Base-by-base conservation (phyloP, 2,797 vertebrate species). In the Prionace glauca region DNA sequence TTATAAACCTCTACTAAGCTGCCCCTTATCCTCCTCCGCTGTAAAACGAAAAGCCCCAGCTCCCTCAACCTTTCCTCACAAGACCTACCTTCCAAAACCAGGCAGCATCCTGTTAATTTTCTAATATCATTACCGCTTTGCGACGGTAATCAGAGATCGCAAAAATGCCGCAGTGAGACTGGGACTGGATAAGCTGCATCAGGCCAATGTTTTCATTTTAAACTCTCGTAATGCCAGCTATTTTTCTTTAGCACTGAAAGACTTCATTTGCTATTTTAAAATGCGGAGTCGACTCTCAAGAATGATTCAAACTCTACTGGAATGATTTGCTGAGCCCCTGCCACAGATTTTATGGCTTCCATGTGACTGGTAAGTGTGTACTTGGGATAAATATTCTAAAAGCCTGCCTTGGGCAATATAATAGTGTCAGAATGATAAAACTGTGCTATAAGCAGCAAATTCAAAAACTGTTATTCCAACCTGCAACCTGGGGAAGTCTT, bases 341-440 rank as follows among this genome's bases (percentile, higher is more conserved):
- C 65, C 90, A 69, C n/a, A 41, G 22, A 41, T 92, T 45, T 92
- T 92, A 92, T 69, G 41, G 90, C 90, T 41, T 41, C 3, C 10
- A 18, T 92, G 20, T 41, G 9, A 92, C 18, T 67, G 36, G 45
- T 41, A 36, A 67, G 56, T 41, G 36, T 65, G 36, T 41, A 32
- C 69, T 67, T 69, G 14, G 67, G 69, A 92, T 92, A 92, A 69
- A 24, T 26, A 92, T 92, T 41, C 65, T 12, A 41, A 92, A 92
- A 45, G 10, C 65, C 20, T 92, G 90, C 65, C 90, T 41, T 69
- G 65, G n/a, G 65, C 90, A 69, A 69, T 92, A 41, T 92, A 14
- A 36, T 92, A 24, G 62, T 67, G 90, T 92, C 90, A 92, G 87
- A 69, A 69, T 45, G 90, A 92, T 69, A 24, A 92, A 41, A 92